Evolutionary conservation across 2,113 vertebrate species (phyloP), one percentile per base, ranked within the genome.

Genomic region (Esox niger): DNA sequence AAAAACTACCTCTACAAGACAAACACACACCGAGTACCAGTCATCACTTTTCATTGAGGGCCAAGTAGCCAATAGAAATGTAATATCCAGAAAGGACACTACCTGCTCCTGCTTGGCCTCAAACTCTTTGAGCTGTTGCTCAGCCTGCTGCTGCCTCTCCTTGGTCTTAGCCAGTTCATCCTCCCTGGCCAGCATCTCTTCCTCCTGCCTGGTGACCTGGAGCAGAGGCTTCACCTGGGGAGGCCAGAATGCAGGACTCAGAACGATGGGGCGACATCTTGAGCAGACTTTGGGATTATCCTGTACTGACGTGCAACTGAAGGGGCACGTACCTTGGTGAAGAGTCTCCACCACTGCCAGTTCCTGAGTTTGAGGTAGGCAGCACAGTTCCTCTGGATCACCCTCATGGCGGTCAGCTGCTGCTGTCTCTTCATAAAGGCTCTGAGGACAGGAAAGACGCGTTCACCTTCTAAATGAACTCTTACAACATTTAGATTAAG

Each of bases 281-380:
- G 20, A 52, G 15, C 17, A 52, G 5, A 7, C 21, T n/a, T 52
- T 52, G 15, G 35, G 35, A 43, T 4, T 10, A 2, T 43, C 38
- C 38, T 15, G 5, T 17, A 17, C 17, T 1, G 38, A 43, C 17
- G 1, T 43, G 38, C 3, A 43, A 54, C 38, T 2, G n/a, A 1
- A n/a, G n/a, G 21, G n/a, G 20, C 2, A 66, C 61, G 72, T 82
- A 97, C 97, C 96, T 99, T 99, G 69, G 97, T 99, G 88, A 99
- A 99, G 52, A 99, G 87, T 43, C 97, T 91, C 97, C 97, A 99
- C 97, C 97, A 99, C 47, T 99, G 97, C 97, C 97, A 99, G 91
- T 99, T 99, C 21, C 97, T 88, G 55, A 99, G 94, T 83, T 98
- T 98, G 83, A 99, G 84, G 88, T 99, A 99, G 49, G 97, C 97